phyloP scores from a whole-genome alignment of 2,113 vertebrate genomes.

The Microtus pennsylvanicus region DNA sequence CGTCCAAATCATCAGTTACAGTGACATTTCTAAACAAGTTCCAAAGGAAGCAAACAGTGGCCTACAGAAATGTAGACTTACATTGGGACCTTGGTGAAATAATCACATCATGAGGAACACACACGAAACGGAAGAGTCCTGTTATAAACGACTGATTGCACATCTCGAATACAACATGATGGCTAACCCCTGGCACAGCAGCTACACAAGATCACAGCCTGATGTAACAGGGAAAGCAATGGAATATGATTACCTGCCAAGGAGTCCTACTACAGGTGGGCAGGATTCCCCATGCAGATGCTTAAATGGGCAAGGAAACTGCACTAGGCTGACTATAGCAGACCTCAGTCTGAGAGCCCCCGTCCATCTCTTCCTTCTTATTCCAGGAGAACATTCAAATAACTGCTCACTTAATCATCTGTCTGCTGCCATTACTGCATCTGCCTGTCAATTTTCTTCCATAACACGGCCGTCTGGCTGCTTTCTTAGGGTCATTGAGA shows the following conservation, averaged over 20 bases:
- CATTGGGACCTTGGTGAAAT: not conserved
- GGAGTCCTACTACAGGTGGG: rapidly evolving
- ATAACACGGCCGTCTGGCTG: not conserved
- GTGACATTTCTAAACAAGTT: not conserved
- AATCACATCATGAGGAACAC: not conserved
- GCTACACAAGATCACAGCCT: not conserved
- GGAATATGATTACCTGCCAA: not conserved
- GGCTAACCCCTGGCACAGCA: not conserved
- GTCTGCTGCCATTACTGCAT: not conserved
- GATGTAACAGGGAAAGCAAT: not conserved
- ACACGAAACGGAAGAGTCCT: not conserved
- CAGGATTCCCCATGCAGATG: not conserved
- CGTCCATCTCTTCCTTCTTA: not conserved
- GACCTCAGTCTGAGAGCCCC: not conserved
- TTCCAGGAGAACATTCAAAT: not conserved
- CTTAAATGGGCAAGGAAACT: not conserved
- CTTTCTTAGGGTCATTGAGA: not conserved
- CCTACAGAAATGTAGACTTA: not conserved
- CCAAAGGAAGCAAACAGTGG: not conserved
- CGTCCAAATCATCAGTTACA: not conserved
- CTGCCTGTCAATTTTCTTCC: not conserved
- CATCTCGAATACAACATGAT: not conserved
- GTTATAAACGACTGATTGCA: not conserved
- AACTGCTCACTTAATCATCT: not conserved
- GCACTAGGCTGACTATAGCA: rapidly evolving